Evolutionary conservation across 2,113 vertebrate species (phyloP).

Genomic region (Theristicus caerulescens): DNA sequence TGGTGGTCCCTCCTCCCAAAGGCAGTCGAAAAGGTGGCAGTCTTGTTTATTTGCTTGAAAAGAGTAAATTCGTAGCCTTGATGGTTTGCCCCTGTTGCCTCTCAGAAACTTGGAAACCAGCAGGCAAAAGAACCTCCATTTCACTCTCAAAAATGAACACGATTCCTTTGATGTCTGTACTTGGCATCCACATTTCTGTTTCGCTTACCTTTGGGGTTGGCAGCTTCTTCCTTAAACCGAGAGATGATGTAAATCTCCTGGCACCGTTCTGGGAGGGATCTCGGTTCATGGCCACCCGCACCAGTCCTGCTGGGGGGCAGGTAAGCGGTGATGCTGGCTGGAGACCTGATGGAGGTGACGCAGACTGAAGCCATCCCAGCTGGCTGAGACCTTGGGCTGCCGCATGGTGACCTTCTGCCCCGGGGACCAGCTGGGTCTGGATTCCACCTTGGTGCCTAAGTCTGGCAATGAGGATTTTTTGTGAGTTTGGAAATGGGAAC

Average conservation of each 20-base stretch:
- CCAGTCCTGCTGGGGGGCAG: background rate
- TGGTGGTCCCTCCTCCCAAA: background rate
- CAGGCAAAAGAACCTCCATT: background rate
- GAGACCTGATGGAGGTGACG: background rate
- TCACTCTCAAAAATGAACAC: background rate
- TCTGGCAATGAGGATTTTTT: background rate
- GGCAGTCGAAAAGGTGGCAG: background rate
- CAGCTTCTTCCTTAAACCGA: background rate
- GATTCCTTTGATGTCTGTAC: background rate
- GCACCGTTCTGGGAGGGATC: background rate
- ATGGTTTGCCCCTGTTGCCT: background rate
- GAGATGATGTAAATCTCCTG: background rate
- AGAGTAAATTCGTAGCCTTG: background rate
- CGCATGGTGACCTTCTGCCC: background rate
- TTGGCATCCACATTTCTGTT: background rate
- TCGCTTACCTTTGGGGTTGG: background rate
- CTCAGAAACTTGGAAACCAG: background rate
- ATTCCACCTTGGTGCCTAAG: background rate
- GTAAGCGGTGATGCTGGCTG: background rate
- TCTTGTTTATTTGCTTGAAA: background rate
- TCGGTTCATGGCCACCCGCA: rapidly evolving
- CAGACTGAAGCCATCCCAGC: background rate
- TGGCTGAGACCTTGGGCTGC: background rate
- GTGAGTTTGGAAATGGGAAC: background rate
- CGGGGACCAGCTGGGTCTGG: background rate